Evolutionary conservation across 2,888 invertebrate species (phyloP), one percentile per base, ranked within the genome.

Genomic region (Phlogophora meticulosa): DNA sequence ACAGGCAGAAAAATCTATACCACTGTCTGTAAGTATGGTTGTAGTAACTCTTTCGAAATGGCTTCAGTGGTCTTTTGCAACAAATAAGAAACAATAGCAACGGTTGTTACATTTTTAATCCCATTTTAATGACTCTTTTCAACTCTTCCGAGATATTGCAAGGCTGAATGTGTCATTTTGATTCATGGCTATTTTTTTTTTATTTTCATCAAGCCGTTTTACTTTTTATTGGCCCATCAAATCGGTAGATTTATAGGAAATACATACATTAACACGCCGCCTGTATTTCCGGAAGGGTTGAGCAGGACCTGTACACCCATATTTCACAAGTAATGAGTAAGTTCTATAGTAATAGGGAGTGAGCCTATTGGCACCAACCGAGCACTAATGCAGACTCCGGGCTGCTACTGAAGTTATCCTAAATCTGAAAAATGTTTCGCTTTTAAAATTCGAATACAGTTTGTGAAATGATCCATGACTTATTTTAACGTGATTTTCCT

Each of bases 1-100:
- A 93, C 91, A 52, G 96, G 96, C 1, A 94, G 97, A 72, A 97
- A 97, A 87, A 89, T 96, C 46, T 97, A 97, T 88, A 97, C 97
- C 0, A 97, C 97, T 17, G 80, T 97, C 55, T 97, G 97, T 97
- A 92, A 91, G 93, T 89, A 75, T 53, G 9, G 22, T 24, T 51
- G 10, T 10, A 38, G 1, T 10, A 15, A 15, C 32, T 34, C 3
- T 49, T 73, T 40, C 15, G 1, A 32, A 49, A 36, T 62, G 9
- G 15, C 10, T 4, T 46, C 20, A 17, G 10, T 17, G 5, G n/a
- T 2, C 45, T 46, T 72, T 46, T 36, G 46, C 52, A 69, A 52
- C 13, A 7, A 13, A 38, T 22, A 13, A 20, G 3, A 52, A 62
- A 69, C 69, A 72, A 73, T 72, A 22, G 38, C 10, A 1, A 15